Conservation (phyloP, 2,113 vertebrate genomes). For the Sminthopsis crassicaudata region DNA sequence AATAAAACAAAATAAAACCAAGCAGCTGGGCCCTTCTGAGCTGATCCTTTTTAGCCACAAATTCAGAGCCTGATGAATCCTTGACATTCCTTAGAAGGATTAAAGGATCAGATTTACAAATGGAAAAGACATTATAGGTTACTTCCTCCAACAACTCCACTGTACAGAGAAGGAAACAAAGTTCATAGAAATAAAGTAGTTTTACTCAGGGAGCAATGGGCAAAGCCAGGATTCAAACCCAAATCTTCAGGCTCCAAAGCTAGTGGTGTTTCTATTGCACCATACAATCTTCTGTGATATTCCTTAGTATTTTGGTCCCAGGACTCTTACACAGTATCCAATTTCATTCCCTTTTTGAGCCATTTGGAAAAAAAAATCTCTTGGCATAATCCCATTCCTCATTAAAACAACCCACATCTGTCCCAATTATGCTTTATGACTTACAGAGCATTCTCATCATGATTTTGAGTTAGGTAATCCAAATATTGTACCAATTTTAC, state of each 20-base stretch:
- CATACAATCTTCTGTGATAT: not conserved
- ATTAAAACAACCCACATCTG: not conserved
- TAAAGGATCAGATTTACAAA: not conserved
- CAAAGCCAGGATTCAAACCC: not conserved
- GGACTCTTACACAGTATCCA: not conserved
- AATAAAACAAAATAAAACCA: not conserved
- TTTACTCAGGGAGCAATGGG: not conserved
- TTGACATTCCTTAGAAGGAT: not conserved
- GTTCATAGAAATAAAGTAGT: not conserved
- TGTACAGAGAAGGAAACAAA: not conserved
- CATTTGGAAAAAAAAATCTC: slow-evolving; percentile 42
- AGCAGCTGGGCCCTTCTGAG: not conserved
- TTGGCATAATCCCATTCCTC: slow-evolving; percentile 17
- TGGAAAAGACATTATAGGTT: not conserved
- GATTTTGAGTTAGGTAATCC: not conserved
- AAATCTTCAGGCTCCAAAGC: not conserved
- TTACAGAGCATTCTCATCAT: not conserved
- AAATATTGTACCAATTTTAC: not conserved
- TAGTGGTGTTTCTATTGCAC: not conserved
- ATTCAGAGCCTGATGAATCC: not conserved
- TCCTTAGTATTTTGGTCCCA: not conserved
- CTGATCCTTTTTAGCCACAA: not conserved
- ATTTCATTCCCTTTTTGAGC: not conserved
- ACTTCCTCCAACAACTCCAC: not conserved
- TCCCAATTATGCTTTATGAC: not conserved